Base-by-base conservation (phyloP, 2,888 invertebrate genomes). In the Callyntrura sp. region DNA sequence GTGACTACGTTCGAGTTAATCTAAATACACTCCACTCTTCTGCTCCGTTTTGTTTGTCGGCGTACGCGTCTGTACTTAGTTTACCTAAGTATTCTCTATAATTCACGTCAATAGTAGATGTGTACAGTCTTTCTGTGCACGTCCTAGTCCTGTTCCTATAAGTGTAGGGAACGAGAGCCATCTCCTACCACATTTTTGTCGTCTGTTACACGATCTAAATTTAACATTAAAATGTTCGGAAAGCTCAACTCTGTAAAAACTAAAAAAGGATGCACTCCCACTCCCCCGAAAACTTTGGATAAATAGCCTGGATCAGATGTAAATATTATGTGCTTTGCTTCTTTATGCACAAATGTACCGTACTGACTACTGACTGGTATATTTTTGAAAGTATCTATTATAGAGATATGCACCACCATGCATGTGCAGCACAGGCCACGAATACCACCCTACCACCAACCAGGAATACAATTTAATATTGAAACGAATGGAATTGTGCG, bases 181-280 rank as follows among this genome's bases (percentile, higher is more conserved):
- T 57, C 43, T 79, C 5, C n/a, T 57, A 12, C 28, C 17, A 43
- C 28, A 28, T 65, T 6, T 62, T 70, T 70, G 20, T 82, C 43
- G 78, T 48, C 23, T 48, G 55, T 25, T 87, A 87, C 90, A 88
- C 82, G 92, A 91, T 90, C 92, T 92, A 92, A 92, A 92, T 92
- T 91, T 92, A 92, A 90, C 92, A 90, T 90, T 35, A 43, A 25
- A 85, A 62, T 62, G 62, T 48, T 85, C 78, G 65, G 35, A 62
- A 76, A 62, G 43, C 35, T 51, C 9, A 25, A 20, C 23, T 35
- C 48, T 11, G 73, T 48, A 23, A 11, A 73, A 11, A 70, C 70
- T 70, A 17, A 48, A 35, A 45, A 73, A 73, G 73, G 73, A 73
- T 73, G 45, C 73, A 45, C 73, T 73, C 70, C 9, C 48, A 23